These are phyloP conservation scores for Lophotriccus pileatus DNA, from an alignment of 2,797 vertebrate genomes.

Conservation along the genomic window DNA sequence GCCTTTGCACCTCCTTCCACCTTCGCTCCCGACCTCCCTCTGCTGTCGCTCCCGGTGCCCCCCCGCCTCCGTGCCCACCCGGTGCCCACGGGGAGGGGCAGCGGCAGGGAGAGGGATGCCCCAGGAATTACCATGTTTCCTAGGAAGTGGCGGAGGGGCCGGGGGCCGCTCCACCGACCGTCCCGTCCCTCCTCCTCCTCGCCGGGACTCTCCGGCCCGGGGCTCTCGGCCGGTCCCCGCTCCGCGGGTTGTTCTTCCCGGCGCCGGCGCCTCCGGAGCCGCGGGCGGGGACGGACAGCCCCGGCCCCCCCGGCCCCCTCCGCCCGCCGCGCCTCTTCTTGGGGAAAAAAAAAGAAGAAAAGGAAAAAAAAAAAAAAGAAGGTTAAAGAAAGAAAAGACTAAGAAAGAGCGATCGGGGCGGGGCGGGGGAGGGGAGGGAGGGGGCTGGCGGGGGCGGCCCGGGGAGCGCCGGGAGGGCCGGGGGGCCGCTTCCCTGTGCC, in stretches of 20 bases:
- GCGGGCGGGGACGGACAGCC: background rate
- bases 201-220: background rate
- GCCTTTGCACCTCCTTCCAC: background rate
- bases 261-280: background rate
- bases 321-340: background rate
- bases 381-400: background rate
- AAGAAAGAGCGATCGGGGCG: background rate
- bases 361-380: background rate
- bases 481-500: background rate
- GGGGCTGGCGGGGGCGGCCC: background rate
- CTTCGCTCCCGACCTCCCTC: background rate
- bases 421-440: background rate
- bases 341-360: background rate
- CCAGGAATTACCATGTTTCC: conserved; percentile 35
- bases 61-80: background rate
- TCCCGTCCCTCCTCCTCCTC: background rate
- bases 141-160: background rate
- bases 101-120: background rate
- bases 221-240: background rate
- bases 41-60: background rate
- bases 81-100: background rate
- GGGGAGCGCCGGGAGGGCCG: background rate
- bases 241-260: background rate
- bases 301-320: background rate
- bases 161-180: background rate